These are phyloP conservation scores for Phocoena phocoena DNA, from an alignment of 2,113 vertebrate genomes.

Conservation along the genomic window DNA sequence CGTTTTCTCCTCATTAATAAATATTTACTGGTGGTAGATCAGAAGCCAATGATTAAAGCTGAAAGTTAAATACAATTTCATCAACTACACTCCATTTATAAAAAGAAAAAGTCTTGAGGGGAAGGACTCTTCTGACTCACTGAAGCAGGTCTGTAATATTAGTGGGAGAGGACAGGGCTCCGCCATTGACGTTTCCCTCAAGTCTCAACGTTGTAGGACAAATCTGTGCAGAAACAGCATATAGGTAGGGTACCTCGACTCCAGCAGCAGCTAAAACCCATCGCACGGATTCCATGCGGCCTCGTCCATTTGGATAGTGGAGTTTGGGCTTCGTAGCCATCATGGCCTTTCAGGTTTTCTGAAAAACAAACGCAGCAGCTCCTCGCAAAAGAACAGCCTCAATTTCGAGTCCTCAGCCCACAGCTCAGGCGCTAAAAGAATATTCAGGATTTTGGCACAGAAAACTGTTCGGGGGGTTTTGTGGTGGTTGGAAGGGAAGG, in stretches of 20 bases:
- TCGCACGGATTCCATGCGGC: constrained; percentile 92
- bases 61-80: not conserved
- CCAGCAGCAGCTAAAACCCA: constrained; percentile 91
- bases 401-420: not conserved
- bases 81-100: not conserved
- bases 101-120: not conserved
- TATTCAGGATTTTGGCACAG: not conserved
- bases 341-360: constrained; percentile 48
- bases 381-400: not conserved
- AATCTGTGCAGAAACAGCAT: not conserved
- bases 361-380: constrained; percentile 55
- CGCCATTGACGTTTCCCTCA: not conserved
- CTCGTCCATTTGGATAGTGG: constrained; percentile 91
- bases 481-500: not conserved
- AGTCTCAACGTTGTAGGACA: not conserved
- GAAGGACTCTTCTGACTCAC: not conserved
- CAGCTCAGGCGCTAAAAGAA: not conserved
- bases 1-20: not conserved
- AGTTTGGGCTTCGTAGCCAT: constrained; percentile 90
- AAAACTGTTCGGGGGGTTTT: not conserved
- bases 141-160: not conserved
- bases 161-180: not conserved
- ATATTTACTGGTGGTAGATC: not conserved
- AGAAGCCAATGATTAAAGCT: not conserved
- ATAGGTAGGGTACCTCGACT: constrained; percentile 85